Evolutionary conservation across 2,797 vertebrate species (phyloP).

Genomic region (Sebastes hopkinsi): DNA sequence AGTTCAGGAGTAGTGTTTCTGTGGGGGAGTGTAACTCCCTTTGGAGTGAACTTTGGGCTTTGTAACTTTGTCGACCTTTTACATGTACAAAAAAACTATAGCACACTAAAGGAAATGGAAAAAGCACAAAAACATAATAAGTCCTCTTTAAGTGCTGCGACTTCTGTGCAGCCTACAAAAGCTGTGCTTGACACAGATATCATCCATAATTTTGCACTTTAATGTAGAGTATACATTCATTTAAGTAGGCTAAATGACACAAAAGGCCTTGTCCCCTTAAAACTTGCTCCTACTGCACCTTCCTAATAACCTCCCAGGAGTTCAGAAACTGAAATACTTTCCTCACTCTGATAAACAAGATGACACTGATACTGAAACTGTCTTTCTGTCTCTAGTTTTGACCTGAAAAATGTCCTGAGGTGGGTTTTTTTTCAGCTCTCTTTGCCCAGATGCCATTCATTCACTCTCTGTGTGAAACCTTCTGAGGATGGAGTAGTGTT

Average conservation of each 20-base stretch:
- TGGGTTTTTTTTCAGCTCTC: conserved; percentile 8
- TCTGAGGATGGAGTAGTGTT: conserved; percentile 53
- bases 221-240: neutral
- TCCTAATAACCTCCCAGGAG: neutral
- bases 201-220: neutral
- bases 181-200: neutral
- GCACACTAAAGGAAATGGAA: too few relatives aligned
- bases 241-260: neutral
- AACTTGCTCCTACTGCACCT: neutral
- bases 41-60: too few relatives aligned
- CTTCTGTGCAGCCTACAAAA: neutral
- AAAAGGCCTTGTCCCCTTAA: neutral
- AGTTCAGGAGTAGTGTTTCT: too few relatives aligned
- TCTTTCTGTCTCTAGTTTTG: conserved; percentile 33
- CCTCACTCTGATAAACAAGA: conserved; percentile 23
- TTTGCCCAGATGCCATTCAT: conserved; percentile 50
- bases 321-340: conserved; percentile 12
- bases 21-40: too few relatives aligned
- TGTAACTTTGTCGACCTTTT: too few relatives aligned
- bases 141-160: neutral
- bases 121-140: too few relatives aligned
- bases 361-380: neutral
- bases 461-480: conserved; percentile 40
- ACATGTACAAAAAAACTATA: too few relatives aligned
- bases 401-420: conserved; percentile 53